Percentiles rank a stretch among this genome's conserved stretches.
These are phyloP conservation scores for Tiliacea citrago DNA, from an alignment of 2,888 invertebrate species.

Conservation along the genomic window DNA sequence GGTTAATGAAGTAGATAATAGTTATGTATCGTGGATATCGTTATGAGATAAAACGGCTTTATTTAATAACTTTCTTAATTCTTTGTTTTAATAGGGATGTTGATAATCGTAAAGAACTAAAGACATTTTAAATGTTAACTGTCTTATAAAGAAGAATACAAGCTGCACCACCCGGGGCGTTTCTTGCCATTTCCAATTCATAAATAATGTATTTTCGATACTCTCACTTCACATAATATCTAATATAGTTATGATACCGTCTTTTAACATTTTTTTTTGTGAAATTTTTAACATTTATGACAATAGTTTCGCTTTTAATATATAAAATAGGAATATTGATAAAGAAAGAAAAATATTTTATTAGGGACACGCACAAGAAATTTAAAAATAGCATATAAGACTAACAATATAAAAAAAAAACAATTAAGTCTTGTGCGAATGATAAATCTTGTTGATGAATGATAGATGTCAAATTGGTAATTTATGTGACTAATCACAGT, in stretches of 20 bases:
- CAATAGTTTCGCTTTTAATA: not conserved
- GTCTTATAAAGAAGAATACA: slow-evolving; percentile 2
- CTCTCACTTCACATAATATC: not conserved
- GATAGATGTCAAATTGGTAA: not conserved
- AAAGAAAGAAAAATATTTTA: too few relatives aligned
- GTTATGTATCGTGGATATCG: slow-evolving; percentile 48
- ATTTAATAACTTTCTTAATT: slow-evolving; percentile 26
- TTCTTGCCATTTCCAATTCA: not conserved
- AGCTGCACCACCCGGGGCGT: not conserved
- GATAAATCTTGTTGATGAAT: too few relatives aligned
- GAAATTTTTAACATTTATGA: not conserved
- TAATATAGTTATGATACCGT: not conserved
- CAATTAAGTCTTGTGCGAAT: too few relatives aligned
- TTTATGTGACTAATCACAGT: not conserved
- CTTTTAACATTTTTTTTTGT: not conserved
- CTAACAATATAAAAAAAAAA: too few relatives aligned
- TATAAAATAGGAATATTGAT: not conserved
- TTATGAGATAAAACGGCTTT: slow-evolving; percentile 18
- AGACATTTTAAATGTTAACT: slow-evolving; percentile 3
- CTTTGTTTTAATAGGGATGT: slow-evolving; percentile 32
- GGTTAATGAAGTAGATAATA: slow-evolving; percentile 61
- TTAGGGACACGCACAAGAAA: too few relatives aligned
- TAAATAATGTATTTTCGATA: not conserved
- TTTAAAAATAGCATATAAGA: too few relatives aligned
- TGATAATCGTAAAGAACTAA: not conserved